Conservation (phyloP, 92 coral and sea anemone species). For the Hydrozoanthus gracilis region DNA sequence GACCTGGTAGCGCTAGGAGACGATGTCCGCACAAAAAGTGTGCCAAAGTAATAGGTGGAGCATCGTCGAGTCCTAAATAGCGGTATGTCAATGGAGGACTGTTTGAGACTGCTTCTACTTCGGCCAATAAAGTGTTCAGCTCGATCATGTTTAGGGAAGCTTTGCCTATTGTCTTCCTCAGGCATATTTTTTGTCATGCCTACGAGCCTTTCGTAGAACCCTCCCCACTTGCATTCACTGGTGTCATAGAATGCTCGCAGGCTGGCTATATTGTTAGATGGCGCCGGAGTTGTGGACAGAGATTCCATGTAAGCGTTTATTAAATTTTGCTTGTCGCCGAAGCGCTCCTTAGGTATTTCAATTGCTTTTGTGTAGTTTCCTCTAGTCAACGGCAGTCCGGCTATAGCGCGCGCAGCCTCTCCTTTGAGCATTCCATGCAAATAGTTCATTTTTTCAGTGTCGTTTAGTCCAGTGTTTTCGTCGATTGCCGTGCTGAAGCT, state of each 20-base stretch:
- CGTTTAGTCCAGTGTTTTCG: not conserved
- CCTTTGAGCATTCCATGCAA: not conserved
- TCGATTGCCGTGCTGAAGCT: not conserved
- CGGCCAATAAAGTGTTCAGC: slow-evolving; percentile 39
- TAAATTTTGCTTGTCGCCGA: too few species aligned
- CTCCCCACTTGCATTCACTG: slow-evolving; percentile 34
- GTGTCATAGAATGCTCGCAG: slow-evolving; percentile 57
- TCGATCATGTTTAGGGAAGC: slow-evolving; percentile 55
- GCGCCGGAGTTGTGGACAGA: slow-evolving; percentile 46
- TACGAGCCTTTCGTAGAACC: too few species aligned
- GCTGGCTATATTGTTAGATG: slow-evolving; percentile 48
- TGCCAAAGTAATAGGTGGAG: slow-evolving; percentile 35
- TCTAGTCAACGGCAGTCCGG: not conserved
- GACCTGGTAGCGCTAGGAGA: slow-evolving; percentile 32
- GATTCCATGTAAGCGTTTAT: slow-evolving; percentile 76
- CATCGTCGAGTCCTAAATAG: slow-evolving; percentile 24
- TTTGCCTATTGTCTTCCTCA: slow-evolving; percentile 58
- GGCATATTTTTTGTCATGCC: slow-evolving; percentile 55
- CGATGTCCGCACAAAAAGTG: too few species aligned
- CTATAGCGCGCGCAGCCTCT: not conserved
- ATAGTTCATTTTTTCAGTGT: not conserved
- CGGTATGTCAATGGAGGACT: not conserved
- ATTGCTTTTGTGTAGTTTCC: too few species aligned
- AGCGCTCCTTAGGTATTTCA: too few species aligned
- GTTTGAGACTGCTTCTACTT: not conserved